phyloP scores from a whole-genome alignment of 2,797 vertebrate species.

The Anisognathus igniventris region DNA sequence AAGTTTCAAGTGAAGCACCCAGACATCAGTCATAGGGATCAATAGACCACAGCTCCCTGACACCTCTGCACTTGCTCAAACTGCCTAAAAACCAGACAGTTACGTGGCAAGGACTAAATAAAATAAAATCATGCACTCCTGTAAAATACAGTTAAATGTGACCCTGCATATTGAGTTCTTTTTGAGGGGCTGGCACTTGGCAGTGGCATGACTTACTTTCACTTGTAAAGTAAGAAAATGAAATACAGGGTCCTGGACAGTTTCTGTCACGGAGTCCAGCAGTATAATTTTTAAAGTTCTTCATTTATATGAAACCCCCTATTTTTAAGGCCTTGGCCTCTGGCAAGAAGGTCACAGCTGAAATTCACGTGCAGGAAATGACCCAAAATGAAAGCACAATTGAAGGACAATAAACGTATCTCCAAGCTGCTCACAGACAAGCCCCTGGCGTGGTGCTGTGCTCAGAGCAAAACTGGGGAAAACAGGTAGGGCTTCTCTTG shows the following conservation, averaged over 20 bases:
- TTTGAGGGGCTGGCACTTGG: not conserved
- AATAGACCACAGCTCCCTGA: not conserved
- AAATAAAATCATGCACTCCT: not conserved
- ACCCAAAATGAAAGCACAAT: not conserved
- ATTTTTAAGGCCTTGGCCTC: not conserved
- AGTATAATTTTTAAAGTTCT: not conserved
- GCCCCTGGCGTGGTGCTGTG: fast-evolving
- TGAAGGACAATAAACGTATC: not conserved
- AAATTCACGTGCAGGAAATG: not conserved
- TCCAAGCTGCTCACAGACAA: not conserved
- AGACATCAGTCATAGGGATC: not conserved
- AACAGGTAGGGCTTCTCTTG: fast-evolving
- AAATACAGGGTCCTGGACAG: not conserved
- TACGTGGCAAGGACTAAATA: not conserved
- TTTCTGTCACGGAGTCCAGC: not conserved
- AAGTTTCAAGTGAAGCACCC: fast-evolving
- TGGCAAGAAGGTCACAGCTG: not conserved
- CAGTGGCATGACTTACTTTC: not conserved
- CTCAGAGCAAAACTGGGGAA: not conserved
- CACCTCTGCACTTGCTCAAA: not conserved
- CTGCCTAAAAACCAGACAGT: not conserved
- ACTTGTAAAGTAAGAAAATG: not conserved
- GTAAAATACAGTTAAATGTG: not conserved
- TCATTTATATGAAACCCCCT: not conserved
- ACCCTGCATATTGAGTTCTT: not conserved